Percentiles rank a stretch among this genome's conserved stretches.
Evolutionary conservation across 2,888 invertebrate species (phyloP).

Genomic region (Corbicula japonica): DNA sequence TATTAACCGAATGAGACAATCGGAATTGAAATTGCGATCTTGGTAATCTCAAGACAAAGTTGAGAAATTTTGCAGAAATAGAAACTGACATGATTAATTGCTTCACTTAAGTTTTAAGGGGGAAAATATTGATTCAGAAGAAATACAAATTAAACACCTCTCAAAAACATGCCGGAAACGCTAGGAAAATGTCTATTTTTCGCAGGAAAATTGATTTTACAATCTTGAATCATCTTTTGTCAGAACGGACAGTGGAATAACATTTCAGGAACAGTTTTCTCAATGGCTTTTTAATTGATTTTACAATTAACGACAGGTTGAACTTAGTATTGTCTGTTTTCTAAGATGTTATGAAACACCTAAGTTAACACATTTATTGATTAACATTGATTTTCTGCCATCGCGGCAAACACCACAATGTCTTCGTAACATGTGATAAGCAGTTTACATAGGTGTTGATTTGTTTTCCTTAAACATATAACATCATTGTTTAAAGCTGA

Average conservation of each 20-base stretch:
- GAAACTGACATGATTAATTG: conserved; percentile 43
- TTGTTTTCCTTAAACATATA: too few species aligned
- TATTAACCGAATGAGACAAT: neutral
- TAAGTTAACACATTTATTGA: conserved; percentile 39
- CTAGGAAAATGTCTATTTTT: conserved; percentile 36
- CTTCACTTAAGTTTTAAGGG: conserved; percentile 29
- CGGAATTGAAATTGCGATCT: neutral
- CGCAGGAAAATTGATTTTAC: conserved; percentile 36
- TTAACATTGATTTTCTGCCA: conserved; percentile 42
- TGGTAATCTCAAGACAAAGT: too few species aligned
- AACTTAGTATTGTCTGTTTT: conserved; percentile 45
- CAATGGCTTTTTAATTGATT: conserved; percentile 53
- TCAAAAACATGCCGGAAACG: conserved; percentile 32
- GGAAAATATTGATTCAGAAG: conserved; percentile 33
- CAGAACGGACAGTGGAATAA: conserved; percentile 12
- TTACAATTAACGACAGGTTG: conserved; percentile 50
- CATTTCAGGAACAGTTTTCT: conserved; percentile 30
- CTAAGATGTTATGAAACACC: conserved; percentile 25
- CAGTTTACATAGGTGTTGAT: conserved; percentile 21
- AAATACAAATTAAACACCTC: conserved; percentile 44
- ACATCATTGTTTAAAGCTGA: too few species aligned
- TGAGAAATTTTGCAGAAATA: conserved; percentile 36
- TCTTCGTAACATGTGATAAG: conserved; percentile 8
- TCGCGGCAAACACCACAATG: conserved; percentile 14
- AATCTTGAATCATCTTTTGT: conserved; percentile 27